phyloP scores from a whole-genome alignment of 2,797 vertebrate genomes.

The Crocidura indochinensis region DNA sequence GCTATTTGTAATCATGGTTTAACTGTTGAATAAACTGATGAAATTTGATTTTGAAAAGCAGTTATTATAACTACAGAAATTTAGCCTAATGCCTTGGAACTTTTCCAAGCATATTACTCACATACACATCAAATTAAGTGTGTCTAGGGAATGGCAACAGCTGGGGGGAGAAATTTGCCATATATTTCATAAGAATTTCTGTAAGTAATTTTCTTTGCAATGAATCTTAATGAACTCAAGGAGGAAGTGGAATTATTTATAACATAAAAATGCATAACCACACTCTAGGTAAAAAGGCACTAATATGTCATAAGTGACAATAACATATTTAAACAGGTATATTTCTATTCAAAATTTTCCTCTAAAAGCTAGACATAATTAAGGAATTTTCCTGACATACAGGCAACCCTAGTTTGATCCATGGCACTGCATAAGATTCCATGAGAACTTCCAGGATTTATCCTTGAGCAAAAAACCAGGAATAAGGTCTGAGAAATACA shows the following conservation, averaged over 20 bases:
- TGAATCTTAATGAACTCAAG: background rate
- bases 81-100: slow-evolving; percentile 22
- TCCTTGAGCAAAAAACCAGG: too few relatives aligned
- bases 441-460: too few relatives aligned
- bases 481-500: too few relatives aligned
- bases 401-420: too few relatives aligned
- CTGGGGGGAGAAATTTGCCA: background rate
- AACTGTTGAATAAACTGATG: slow-evolving; percentile 20
- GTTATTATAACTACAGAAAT: background rate
- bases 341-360: too few relatives aligned
- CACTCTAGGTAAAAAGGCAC: background rate
- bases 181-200: background rate
- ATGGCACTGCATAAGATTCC: too few relatives aligned
- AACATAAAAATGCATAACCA: background rate
- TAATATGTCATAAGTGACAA: too few relatives aligned
- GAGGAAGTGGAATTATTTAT: background rate
- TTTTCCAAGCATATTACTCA: background rate
- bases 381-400: too few relatives aligned
- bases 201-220: background rate
- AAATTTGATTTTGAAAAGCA: slow-evolving; percentile 13
- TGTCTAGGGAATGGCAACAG: background rate
- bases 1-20: background rate
- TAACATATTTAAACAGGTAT: too few relatives aligned
- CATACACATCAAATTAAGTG: background rate
- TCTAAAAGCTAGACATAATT: too few relatives aligned